Percentiles rank a stretch among this genome's conserved stretches.
phyloP scores from a whole-genome alignment of 2,888 invertebrate species.

The Drosophila conformis region DNA sequence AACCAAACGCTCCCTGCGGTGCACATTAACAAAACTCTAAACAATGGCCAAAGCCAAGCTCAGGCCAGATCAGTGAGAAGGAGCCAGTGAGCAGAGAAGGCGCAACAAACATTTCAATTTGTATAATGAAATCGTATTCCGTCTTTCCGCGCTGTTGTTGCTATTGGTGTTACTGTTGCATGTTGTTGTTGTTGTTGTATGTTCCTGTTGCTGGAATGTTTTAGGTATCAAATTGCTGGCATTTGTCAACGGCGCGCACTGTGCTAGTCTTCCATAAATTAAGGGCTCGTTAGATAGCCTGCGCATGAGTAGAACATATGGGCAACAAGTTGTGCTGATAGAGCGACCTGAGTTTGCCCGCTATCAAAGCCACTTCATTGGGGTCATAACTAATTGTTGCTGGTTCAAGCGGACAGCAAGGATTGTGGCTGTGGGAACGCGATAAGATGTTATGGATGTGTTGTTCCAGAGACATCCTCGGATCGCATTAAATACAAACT shows the following conservation, averaged over 20 bases:
- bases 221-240: constrained; percentile 75
- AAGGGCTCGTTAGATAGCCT: constrained; percentile 72
- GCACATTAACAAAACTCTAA: constrained; percentile 74
- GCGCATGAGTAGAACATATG: constrained; percentile 16
- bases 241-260: constrained; percentile 71
- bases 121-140: constrained; percentile 50
- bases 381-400: constrained; percentile 72
- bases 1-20: constrained; percentile 54
- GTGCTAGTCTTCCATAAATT: constrained; percentile 69
- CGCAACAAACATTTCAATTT: constrained; percentile 73
- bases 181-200: constrained; percentile 4
- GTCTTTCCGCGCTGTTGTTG: constrained; percentile 22
- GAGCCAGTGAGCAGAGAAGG: constrained; percentile 26
- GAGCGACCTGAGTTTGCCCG: constrained; percentile 26
- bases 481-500: constrained; percentile 6
- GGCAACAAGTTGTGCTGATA: constrained; percentile 57
- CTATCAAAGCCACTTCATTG: constrained; percentile 55
- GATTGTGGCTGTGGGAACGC: constrained; percentile 10
- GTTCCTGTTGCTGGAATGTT: constrained; percentile 33
- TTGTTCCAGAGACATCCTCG: background rate
- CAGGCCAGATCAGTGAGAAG: constrained; percentile 15
- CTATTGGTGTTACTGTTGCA: constrained; percentile 21
- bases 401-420: constrained; percentile 43
- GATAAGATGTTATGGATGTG: constrained; percentile 32
- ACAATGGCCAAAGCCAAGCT: constrained; percentile 53